phyloP scores from a whole-genome alignment of 2,797 vertebrate species.

The Centropyge bicolor region DNA sequence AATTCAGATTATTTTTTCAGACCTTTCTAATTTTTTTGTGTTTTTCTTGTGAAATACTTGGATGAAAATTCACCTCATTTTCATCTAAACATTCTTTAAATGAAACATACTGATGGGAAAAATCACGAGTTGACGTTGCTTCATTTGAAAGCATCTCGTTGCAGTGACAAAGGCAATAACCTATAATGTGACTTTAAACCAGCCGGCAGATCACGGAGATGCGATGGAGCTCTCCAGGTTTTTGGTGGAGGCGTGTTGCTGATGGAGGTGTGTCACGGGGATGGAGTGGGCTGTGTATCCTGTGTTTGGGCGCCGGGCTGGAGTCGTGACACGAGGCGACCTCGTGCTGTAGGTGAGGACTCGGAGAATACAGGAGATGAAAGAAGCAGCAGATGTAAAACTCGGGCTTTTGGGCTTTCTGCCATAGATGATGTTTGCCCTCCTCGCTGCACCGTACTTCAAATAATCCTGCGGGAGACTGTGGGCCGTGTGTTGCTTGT shows the following conservation, averaged over 20 bases:
- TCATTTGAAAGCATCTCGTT: neutral
- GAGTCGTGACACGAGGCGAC: slow-evolving; percentile 60
- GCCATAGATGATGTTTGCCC: slow-evolving; percentile 69
- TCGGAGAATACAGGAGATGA: slow-evolving; percentile 65
- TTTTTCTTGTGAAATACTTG: neutral
- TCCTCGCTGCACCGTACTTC: slow-evolving; percentile 67
- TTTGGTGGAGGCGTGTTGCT: slow-evolving; percentile 14
- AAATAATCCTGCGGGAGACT: slow-evolving; percentile 64
- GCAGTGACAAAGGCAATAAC: neutral
- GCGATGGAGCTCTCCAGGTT: slow-evolving; percentile 1
- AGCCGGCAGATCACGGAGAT: slow-evolving; percentile 4
- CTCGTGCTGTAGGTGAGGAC: slow-evolving; percentile 55
- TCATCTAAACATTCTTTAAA: neutral
- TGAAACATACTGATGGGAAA: neutral
- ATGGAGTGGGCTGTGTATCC: slow-evolving; percentile 24
- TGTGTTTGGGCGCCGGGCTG: slow-evolving; percentile 30
- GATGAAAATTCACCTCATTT: slow-evolving; percentile 2
- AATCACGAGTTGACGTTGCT: neutral
- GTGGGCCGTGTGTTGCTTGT: slow-evolving; percentile 61
- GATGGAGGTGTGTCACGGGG: slow-evolving; percentile 18
- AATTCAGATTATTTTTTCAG: neutral
- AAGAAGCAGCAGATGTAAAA: slow-evolving; percentile 67
- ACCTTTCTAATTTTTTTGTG: neutral
- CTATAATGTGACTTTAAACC: neutral
- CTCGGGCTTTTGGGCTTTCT: slow-evolving; percentile 62